Evolutionary conservation across 2,113 vertebrate species (phyloP).

Genomic region (Tenebrosternarchus preto): DNA sequence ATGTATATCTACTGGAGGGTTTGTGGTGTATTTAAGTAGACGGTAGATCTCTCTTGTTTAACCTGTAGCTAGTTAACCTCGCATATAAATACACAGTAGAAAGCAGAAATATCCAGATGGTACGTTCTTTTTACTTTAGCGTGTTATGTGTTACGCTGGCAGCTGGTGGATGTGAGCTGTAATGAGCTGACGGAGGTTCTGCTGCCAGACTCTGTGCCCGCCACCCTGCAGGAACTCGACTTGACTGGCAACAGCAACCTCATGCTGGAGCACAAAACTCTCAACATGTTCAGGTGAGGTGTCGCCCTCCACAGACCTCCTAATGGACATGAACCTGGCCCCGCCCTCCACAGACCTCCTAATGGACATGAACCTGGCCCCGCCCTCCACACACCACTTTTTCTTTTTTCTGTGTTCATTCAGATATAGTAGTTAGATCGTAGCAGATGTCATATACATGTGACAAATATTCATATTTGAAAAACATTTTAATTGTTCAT

Average conservation of each 20-base stretch:
- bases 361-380: no score
- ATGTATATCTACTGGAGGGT: no score
- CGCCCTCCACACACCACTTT: no score
- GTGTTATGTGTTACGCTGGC: conserved; percentile 39
- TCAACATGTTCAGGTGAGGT: conserved; percentile 92
- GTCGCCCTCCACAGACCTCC: neutral
- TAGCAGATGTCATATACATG: neutral
- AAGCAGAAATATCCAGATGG: neutral
- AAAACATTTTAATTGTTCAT: no score
- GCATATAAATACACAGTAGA: neutral
- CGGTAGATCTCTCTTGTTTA: neutral
- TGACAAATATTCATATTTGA: no score
- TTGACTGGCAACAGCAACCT: conserved; percentile 90
- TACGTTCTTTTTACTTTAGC: conserved; percentile 11
- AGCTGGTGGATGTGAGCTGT: conserved; percentile 95
- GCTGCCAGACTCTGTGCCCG: conserved; percentile 85
- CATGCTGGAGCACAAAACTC: conserved; percentile 89
- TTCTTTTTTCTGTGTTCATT: no score
- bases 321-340: no score
- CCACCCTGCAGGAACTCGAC: conserved; percentile 89
- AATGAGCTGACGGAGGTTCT: conserved; percentile 93
- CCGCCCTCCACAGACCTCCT: no score
- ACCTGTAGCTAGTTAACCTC: neutral
- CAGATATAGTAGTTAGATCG: neutral
- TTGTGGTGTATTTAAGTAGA: no score